Evolutionary conservation across 2,113 vertebrate species (phyloP), one percentile per base, ranked within the genome.

Genomic region (Pedionomus torquatus): DNA sequence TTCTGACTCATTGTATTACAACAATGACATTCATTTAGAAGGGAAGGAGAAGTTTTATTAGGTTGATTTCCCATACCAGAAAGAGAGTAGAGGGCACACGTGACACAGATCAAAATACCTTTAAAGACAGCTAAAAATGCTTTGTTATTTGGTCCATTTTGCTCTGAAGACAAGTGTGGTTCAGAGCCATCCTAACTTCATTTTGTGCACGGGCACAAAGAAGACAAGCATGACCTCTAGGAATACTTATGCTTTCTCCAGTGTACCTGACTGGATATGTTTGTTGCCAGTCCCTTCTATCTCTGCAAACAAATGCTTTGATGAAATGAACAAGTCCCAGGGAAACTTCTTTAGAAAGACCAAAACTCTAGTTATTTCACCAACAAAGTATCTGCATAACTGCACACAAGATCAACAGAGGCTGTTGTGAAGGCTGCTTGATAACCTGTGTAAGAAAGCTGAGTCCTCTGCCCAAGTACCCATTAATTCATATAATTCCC

Each of bases 1-100:
- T 96, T 86, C 90, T 90, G 85, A 90, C 52, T 89, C 92, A 96
- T 60, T 93, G 87, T 94, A 66, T 60, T 93, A 20, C 55, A 93
- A 94, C 93, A 97, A 94, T 92, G 68, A 70, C 43, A 71, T 92
- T 92, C 43, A 77, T 83, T 69, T 63, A 65, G 68, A 95, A 87
- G 43, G 71, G 84, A 96, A 95, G 72, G 55, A 94, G 64, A 63
- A 96, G 43, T 74, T 91, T 88, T 84, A 80, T 88, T 70, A 64
- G 1, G 7, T 31, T 85, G 54, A 93, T 88, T 94, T 94, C 71
- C 58, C 70, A 41, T 66, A 82, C 55, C 19, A 94, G 52, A 79
- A 86, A 61, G 49, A 64, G 28, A 87, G 66, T 41, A 86, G 35
- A 68, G 57, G 87, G 65, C 74, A 89, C 61, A 93, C 69, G 93